Conservation (phyloP, 2,113 vertebrate species). For the Pelobates fuscus region DNA sequence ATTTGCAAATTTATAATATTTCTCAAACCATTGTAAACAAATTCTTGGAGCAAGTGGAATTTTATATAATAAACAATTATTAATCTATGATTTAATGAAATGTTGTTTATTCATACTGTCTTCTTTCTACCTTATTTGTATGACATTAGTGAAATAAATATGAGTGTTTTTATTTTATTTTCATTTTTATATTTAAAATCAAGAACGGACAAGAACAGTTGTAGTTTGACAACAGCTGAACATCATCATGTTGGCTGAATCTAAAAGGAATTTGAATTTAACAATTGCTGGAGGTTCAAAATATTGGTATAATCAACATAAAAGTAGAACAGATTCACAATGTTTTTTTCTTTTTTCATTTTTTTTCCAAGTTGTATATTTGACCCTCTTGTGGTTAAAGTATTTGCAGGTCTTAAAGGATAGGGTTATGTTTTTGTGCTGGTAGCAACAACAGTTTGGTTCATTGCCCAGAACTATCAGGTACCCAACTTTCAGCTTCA, state of each 20-base stretch:
- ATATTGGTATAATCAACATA: too few relatives aligned
- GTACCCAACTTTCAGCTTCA: neutral
- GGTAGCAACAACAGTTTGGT: neutral
- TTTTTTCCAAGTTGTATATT: neutral
- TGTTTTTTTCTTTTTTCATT: neutral
- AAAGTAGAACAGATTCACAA: too few relatives aligned
- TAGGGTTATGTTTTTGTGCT: neutral
- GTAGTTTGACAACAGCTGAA: neutral
- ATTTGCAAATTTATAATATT: slow-evolving; percentile 42
- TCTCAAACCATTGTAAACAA: slow-evolving; percentile 35
- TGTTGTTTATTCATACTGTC: slow-evolving; percentile 21
- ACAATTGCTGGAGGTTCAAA: neutral
- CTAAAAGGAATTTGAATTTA: neutral
- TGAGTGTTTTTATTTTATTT: neutral
- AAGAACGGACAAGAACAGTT: neutral
- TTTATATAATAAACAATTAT: slow-evolving; percentile 47
- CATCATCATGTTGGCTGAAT: neutral
- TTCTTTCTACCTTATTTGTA: slow-evolving; percentile 19
- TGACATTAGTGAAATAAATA: neutral
- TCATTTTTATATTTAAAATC: too few relatives aligned
- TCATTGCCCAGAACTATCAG: neutral
- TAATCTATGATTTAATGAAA: slow-evolving; percentile 45
- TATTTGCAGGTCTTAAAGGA: neutral
- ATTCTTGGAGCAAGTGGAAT: slow-evolving; percentile 21
- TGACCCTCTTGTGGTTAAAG: neutral